Evolutionary conservation across 2,113 vertebrate species (phyloP).

Genomic region (Hippocampus zosterae): DNA sequence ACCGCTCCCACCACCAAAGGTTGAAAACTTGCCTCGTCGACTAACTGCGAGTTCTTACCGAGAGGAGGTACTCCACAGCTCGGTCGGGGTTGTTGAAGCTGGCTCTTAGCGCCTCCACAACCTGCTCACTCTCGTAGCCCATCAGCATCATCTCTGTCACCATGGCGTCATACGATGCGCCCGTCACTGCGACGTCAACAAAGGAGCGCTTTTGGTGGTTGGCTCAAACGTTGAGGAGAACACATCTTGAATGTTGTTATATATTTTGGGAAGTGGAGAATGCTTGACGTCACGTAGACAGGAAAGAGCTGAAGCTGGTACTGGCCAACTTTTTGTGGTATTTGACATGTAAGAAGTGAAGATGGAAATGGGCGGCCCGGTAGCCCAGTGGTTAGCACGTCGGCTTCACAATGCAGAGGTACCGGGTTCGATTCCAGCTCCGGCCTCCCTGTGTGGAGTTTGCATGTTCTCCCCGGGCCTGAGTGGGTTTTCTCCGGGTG

Average conservation of each 20-base stretch:
- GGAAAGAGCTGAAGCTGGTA: too few species aligned
- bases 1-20: background rate
- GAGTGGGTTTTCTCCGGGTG: too few species aligned
- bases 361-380: too few species aligned
- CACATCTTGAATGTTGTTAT: background rate
- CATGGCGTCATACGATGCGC: slow-evolving; percentile 73
- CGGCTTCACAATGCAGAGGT: too few species aligned
- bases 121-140: slow-evolving; percentile 75
- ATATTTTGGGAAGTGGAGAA: background rate
- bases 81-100: slow-evolving; percentile 78
- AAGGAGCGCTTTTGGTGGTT: background rate
- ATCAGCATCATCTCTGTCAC: slow-evolving; percentile 78
- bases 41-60: slow-evolving; percentile 46
- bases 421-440: too few species aligned
- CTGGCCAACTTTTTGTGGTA: too few species aligned
- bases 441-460: too few species aligned
- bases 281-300: background rate
- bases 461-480: too few species aligned
- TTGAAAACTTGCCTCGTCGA: background rate
- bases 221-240: background rate
- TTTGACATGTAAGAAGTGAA: slow-evolving; percentile 52
- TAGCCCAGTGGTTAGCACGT: too few species aligned
- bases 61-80: slow-evolving; percentile 76
- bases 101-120: slow-evolving; percentile 69
- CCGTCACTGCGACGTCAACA: slow-evolving; percentile 62